Evolutionary conservation across 2,888 invertebrate genomes (phyloP), one percentile per base, ranked within the genome.

Genomic region (Deroplatys truncata): DNA sequence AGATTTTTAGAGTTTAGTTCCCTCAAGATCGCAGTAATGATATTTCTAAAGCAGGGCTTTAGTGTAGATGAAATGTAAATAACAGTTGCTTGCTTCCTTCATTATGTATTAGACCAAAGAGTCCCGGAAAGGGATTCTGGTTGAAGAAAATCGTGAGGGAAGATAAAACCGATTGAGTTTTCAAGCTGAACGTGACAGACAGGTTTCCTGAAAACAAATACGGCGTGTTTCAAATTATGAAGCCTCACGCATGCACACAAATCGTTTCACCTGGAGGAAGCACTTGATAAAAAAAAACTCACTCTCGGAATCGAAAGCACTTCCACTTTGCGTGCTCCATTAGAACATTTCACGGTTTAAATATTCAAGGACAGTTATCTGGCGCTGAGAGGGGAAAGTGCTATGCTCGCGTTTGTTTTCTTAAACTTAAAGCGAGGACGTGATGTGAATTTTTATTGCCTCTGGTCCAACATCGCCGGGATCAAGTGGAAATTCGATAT

Each of bases 401-500:
- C 82, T 82, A 56, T 72, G 31, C 29, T 72, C 31, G 82, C 82
- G 82, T 86, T 86, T 86, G 86, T 86, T 86, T 86, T 86, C 29
- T 43, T 86, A 86, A 82, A 86, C 72, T 86, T 86, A 82, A 86
- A 82, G 86, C 29, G 82, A 86, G 86, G 31, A 56, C 86, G 86
- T 86, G 82, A 56, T 31, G 43, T 56, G 86, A 86, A 86, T 86
- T 86, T 86, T 86, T 86, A 86, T 86, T 86, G 25, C 29, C 82
- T 82, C 85, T 72, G 56, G 56, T 72, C 56, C 56, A 72, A 25
- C 56, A 72, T 72, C 56, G 16, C 56, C 5, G 56, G 56, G 56
- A 72, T 72, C 56, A 72, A 72, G 56, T 72, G 56, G 56, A 72
- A 72, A 72, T 72, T 72, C 56, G 56, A 72, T 72, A 72, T 72